These are phyloP conservation scores for Porites evermanni DNA, from an alignment of 92 coral and sea anemone genomes.

Conservation along the genomic window DNA sequence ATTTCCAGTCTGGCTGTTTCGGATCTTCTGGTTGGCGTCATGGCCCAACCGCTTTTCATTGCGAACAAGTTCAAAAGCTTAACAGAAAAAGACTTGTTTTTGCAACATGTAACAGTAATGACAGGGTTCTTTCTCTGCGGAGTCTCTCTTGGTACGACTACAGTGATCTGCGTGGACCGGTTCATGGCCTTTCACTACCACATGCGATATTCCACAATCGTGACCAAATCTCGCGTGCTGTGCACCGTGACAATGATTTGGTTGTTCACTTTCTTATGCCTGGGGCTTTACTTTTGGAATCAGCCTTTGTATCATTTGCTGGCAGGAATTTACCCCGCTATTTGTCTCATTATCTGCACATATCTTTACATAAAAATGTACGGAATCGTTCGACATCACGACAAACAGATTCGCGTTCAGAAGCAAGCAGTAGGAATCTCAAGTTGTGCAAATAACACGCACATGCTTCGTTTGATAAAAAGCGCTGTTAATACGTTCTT, in stretches of 20 bases:
- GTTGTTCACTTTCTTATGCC: background rate
- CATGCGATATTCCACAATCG: background rate
- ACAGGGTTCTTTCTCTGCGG: background rate
- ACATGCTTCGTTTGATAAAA: background rate
- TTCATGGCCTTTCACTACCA: background rate
- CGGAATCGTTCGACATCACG: background rate
- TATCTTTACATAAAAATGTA: background rate
- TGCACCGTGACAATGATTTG: background rate
- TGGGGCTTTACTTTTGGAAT: background rate
- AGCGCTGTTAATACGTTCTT: background rate
- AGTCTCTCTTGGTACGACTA: background rate
- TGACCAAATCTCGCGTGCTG: background rate
- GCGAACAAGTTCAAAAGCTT: background rate
- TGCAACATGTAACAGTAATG: background rate
- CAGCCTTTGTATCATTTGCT: background rate
- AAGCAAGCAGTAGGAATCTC: background rate
- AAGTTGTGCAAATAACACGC: background rate
- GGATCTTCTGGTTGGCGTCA: background rate
- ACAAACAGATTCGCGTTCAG: background rate
- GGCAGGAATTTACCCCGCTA: background rate
- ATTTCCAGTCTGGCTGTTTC: background rate
- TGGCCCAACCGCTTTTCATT: background rate
- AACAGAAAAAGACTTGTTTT: background rate
- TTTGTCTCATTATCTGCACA: background rate
- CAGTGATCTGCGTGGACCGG: background rate